phyloP scores from a whole-genome alignment of 2,113 vertebrate species.

The Campylomormyrus tamandua region DNA sequence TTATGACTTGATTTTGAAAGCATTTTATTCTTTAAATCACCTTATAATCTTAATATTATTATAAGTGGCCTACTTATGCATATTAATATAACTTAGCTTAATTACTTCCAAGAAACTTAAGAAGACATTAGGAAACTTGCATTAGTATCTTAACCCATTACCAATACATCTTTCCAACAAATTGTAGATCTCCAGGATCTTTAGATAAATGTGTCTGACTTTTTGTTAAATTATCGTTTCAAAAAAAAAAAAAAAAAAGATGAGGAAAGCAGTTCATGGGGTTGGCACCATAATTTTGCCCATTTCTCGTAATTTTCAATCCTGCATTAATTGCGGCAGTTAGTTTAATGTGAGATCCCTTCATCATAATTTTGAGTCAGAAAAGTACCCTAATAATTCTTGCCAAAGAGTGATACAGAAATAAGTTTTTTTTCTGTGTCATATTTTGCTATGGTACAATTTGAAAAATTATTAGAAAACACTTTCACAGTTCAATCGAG shows the following conservation, averaged over 20 bases:
- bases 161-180: background rate
- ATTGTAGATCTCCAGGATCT: background rate
- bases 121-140: background rate
- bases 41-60: conserved; percentile 19
- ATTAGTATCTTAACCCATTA: conserved; percentile 17
- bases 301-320: background rate
- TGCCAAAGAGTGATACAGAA: background rate
- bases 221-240: background rate
- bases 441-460: background rate
- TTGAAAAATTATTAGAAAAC: background rate
- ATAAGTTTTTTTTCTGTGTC: background rate
- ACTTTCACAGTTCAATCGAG: background rate
- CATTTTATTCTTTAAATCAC: conserved; percentile 16
- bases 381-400: background rate
- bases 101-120: conserved; percentile 1
- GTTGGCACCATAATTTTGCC: background rate
- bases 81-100: conserved; percentile 21
- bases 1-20: conserved; percentile 13
- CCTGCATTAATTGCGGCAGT: background rate
- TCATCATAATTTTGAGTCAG: too few species aligned
- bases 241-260: background rate
- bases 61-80: conserved; percentile 23
- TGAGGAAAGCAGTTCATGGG: conserved; percentile 1
- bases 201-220: conserved; percentile 9
- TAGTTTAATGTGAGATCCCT: too few species aligned